Evolutionary conservation across 2,888 invertebrate genomes (phyloP).

Genomic region (Nymphalis polychloros): DNA sequence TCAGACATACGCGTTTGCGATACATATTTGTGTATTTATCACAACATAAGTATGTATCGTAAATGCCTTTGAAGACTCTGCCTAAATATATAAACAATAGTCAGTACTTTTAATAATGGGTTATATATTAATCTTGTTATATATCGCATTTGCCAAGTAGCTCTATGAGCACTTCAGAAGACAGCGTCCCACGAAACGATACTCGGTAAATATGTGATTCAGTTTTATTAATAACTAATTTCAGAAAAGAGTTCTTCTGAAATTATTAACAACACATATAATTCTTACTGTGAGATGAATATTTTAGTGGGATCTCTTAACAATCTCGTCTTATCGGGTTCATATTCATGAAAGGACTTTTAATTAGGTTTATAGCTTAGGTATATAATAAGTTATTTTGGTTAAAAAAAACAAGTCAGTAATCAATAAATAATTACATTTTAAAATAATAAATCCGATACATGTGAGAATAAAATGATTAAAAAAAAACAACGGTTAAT

Average conservation of each 20-base stretch:
- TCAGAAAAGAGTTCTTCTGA: not conserved
- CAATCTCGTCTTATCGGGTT: too few relatives aligned
- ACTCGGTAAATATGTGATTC: not conserved
- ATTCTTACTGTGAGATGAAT: not conserved
- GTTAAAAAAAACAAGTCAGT: too few relatives aligned
- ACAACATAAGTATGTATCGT: too few relatives aligned
- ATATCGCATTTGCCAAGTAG: not conserved
- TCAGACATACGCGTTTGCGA: too few relatives aligned
- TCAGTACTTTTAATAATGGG: too few relatives aligned
- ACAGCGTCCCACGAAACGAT: not conserved
- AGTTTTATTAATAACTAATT: not conserved
- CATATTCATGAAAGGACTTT: too few relatives aligned
- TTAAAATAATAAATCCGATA: not conserved
- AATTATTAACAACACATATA: not conserved
- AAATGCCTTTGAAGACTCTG: too few relatives aligned
- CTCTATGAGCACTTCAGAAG: not conserved
- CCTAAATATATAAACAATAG: too few relatives aligned
- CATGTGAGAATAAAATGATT: not conserved
- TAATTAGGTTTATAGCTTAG: too few relatives aligned
- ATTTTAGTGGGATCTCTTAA: not conserved
- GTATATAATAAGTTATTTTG: too few relatives aligned
- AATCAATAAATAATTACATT: not conserved
- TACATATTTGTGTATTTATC: too few relatives aligned
- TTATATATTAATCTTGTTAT: too few relatives aligned
- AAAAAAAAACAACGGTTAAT: conserved; percentile 1